Evolutionary conservation across 1,140 invertebrate genomes (phyloP), one percentile per base, ranked within the genome.

Genomic region (Drosophila nigrodunni): DNA sequence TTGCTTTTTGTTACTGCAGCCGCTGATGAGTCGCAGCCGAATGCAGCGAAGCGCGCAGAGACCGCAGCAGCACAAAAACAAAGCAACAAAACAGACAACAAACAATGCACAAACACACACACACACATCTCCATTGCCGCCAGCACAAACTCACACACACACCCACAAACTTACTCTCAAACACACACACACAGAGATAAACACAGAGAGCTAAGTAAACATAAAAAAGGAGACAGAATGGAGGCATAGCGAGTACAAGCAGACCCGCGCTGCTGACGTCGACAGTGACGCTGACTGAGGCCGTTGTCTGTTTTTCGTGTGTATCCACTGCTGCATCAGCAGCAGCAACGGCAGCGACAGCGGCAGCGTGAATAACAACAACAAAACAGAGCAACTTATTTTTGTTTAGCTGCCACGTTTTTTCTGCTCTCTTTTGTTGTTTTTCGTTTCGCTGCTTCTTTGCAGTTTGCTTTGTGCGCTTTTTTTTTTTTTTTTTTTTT

Each of bases 381-480:
- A 30, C 47, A 57, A 79, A 69, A 54, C 55, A 41, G n/a, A 75
- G 65, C 47, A 74, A 80, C 59, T 82, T 82, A 82, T 81, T 82
- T 81, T 81, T 82, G 79, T 82, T 80, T 78, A 74, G 78, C 70
- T 83, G 74, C 70, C 81, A 85, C 80, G 77, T 83, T 85, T 83
- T 82, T 77, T 74, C 21, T 21, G 35, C 50, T 62, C 59, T 67
- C 50, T 50, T 66, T 74, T 49, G 52, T 54, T 59, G 49, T 72
- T 65, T 71, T 66, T 72, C 47, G 43, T 60, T 50, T 58, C 39
- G 39, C 69, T 73, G 54, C 57, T 61, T 77, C 50, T 67, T 65
- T 73, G 43, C 54, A 65, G 59, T 72, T 71, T 44, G 65, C 49
- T 68, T 73, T 61, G 55, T 52, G 72, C 66, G 15, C 15, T 15